Evolutionary conservation across 2,113 vertebrate species (phyloP), one percentile per base, ranked within the genome.

Genomic region (Gambusia holbrooki): DNA sequence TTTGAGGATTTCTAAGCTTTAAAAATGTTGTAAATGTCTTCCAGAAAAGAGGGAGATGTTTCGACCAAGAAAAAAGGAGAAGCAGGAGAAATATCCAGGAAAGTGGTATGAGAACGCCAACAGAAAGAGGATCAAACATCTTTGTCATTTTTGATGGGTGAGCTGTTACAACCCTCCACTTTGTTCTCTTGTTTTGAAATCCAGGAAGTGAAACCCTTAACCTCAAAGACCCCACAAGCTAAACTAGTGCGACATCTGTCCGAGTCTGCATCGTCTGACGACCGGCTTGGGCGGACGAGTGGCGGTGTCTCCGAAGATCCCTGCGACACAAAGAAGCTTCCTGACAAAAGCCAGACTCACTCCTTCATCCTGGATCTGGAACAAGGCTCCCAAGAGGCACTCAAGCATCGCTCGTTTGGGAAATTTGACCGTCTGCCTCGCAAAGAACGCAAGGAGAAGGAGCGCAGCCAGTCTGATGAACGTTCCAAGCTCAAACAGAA

Each of bases 401-500:
- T 95, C 37, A 96, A 94, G 71, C 96, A 96, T 73, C 96, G 96
- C 48, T 88, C 85, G 0, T 0, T 85, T 1, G 85, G 93, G 22
- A 98, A 96, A 87, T 95, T 92, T 12, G 97, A 98, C 75, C 96
- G 96, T 11, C 90, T 93, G 25, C 69, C 86, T 4, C 97, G 94
- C 84, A 97, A 95, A 82, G 96, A 97, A 11, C 96, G 96, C 80
- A 94, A 87, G 85, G 97, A 98, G 14, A 97, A 95, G 66, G 97
- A 98, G 32, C 94, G 93, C 75, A 81, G 83, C 76, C 30, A 90
- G 45, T 92, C 93, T 2, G 96, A 98, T 62, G 97, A 98, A n/a
- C 96, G 93, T 5, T 12, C 71, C 63, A 98, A 96, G 60, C 93
- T 94, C 84, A 98, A 95, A 81, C 85, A 81, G 48, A 98, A 95